phyloP scores from a whole-genome alignment of 2,797 vertebrate species.

The Rhinichthys osculus region DNA sequence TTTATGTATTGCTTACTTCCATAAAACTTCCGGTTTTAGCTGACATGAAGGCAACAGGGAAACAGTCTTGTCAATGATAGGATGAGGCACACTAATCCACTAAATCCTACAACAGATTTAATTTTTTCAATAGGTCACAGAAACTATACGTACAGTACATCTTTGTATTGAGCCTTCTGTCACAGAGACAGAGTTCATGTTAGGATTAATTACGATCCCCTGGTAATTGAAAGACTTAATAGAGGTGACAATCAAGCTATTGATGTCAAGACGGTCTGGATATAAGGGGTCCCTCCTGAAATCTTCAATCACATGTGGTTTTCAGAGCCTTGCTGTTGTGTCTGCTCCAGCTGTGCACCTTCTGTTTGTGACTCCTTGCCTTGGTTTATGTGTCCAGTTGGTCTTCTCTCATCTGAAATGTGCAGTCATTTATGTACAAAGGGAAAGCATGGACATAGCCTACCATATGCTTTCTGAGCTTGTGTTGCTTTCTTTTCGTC shows the following conservation, averaged over 20 bases:
- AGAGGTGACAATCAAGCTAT: conserved; percentile 25
- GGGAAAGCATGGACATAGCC: background rate
- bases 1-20: background rate
- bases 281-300: background rate
- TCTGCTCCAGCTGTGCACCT: conserved; percentile 6
- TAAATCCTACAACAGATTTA: background rate
- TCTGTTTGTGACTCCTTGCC: background rate
- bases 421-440: background rate
- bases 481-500: background rate
- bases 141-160: background rate
- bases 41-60: background rate
- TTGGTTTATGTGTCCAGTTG: background rate
- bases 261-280: background rate
- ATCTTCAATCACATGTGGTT: background rate
- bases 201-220: background rate
- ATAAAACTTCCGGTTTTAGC: too few relatives aligned
- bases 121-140: conserved; percentile 12
- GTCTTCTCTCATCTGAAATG: conserved; percentile 1
- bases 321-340: background rate
- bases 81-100: background rate
- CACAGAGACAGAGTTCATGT: background rate
- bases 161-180: background rate
- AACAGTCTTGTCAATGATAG: conserved; percentile 1
- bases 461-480: background rate
- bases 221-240: conserved; percentile 28